These are phyloP conservation scores for Anticlea derivata DNA, from an alignment of 2,888 invertebrate genomes.

Conservation along the genomic window DNA sequence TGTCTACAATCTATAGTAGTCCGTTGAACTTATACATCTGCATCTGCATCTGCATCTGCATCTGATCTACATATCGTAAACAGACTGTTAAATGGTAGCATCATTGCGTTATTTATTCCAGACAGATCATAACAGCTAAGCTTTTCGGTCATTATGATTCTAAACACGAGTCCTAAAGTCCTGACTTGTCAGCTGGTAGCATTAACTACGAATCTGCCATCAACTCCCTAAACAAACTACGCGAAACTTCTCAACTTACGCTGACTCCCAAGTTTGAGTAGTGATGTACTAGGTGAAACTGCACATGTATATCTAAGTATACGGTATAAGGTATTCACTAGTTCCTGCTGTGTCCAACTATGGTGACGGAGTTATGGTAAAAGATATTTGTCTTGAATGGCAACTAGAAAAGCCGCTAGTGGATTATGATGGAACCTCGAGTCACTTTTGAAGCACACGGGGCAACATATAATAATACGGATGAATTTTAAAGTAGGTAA, in stretches of 20 bases:
- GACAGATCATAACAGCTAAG: slow-evolving; percentile 17
- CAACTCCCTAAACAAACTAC: slow-evolving; percentile 35
- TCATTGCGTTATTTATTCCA: slow-evolving; percentile 13
- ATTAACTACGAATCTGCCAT: slow-evolving; percentile 34
- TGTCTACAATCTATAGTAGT: too few relatives aligned
- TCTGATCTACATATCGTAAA: background rate
- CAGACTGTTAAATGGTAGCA: background rate
- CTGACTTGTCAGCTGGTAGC: slow-evolving; percentile 30
- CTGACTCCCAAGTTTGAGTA: slow-evolving; percentile 16
- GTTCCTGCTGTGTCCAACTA: too few relatives aligned
- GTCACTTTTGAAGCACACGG: too few relatives aligned
- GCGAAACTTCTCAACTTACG: slow-evolving; percentile 25
- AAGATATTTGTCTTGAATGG: too few relatives aligned
- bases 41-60: too few relatives aligned
- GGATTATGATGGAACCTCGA: too few relatives aligned
- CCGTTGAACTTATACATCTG: too few relatives aligned
- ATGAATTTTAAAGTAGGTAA: too few relatives aligned
- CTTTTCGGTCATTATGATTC: slow-evolving; percentile 28
- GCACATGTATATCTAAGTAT: background rate
- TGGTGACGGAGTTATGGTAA: too few relatives aligned
- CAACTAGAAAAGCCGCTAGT: too few relatives aligned
- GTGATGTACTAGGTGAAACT: slow-evolving; percentile 19
- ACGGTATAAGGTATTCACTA: too few relatives aligned
- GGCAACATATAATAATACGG: too few relatives aligned
- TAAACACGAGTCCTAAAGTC: slow-evolving; percentile 17